These are phyloP conservation scores for Dendrolimus punctatus DNA, from an alignment of 1,140 invertebrate genomes.

Conservation along the genomic window DNA sequence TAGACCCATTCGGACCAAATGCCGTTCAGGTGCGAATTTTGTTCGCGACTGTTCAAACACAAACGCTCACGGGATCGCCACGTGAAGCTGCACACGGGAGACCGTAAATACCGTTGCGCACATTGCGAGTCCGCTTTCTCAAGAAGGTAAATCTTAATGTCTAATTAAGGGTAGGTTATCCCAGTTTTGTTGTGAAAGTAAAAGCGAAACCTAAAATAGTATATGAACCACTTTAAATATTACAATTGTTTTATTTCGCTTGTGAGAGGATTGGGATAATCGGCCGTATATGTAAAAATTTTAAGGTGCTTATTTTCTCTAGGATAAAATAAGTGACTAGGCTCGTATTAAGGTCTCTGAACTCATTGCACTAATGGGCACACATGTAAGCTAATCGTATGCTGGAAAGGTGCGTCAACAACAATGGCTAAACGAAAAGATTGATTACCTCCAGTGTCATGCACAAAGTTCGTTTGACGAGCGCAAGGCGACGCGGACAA, in stretches of 20 bases:
- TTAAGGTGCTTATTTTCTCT: too few species aligned
- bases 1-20: conserved; percentile 92
- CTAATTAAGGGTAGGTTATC: neutral
- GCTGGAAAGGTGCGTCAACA: conserved; percentile 39
- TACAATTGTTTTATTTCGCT: neutral
- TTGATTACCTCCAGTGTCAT: conserved; percentile 73
- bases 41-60: conserved; percentile 93
- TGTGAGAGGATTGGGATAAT: too few species aligned
- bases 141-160: conserved; percentile 79
- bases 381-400: conserved; percentile 10
- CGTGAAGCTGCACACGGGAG: conserved; percentile 95
- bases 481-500: conserved; percentile 30
- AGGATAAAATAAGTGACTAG: too few species aligned
- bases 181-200: too few species aligned
- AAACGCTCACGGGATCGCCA: conserved; percentile 95
- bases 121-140: conserved; percentile 95
- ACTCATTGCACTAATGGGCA: conserved; percentile 2
- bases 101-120: conserved; percentile 93
- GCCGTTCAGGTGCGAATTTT: conserved; percentile 92
- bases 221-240: conserved; percentile 79
- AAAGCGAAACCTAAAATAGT: too few species aligned
- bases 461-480: conserved; percentile 74
- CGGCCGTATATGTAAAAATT: too few species aligned
- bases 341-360: too few species aligned
- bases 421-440: conserved; percentile 51